A percentile compares a stretch with the other conserved stretches of the same genome.
These are phyloP conservation scores for Paratrypauchen microcephalus DNA, from an alignment of 2,797 vertebrate species.

Conservation along the genomic window DNA sequence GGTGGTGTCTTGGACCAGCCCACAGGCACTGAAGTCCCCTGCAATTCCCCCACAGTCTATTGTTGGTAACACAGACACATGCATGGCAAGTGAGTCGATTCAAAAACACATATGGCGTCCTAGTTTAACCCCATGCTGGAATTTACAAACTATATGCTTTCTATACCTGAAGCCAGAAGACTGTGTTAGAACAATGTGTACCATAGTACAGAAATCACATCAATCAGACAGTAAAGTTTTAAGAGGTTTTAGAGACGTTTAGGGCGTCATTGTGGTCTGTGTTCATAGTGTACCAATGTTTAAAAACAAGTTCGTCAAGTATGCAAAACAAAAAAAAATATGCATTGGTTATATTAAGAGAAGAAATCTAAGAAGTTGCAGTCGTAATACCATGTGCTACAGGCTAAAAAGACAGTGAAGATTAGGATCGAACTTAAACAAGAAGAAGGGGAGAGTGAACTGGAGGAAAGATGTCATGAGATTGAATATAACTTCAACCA, in stretches of 20 bases:
- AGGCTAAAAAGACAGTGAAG: constrained; percentile 40
- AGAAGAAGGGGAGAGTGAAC: constrained; percentile 14
- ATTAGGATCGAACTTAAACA: constrained; percentile 55
- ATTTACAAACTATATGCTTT: constrained; percentile 53
- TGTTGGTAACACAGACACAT: constrained; percentile 75
- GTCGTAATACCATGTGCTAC: constrained; percentile 45
- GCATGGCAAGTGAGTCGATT: constrained; percentile 28
- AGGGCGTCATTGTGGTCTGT: constrained; percentile 69
- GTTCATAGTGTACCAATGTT: constrained; percentile 58
- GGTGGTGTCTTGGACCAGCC: constrained; percentile 80
- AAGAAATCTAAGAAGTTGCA: constrained; percentile 35
- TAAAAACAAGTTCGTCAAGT: constrained; percentile 77
- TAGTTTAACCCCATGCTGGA: constrained; percentile 72
- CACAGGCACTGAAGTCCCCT: constrained; percentile 79
- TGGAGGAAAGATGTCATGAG: constrained; percentile 33
- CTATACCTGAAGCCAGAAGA: constrained; percentile 21
- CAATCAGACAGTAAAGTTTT: constrained; percentile 20
- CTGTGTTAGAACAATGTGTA: constrained; percentile 12
- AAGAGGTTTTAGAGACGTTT: constrained; percentile 32
- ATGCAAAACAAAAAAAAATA: constrained; percentile 72
- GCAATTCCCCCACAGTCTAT: constrained; percentile 78
- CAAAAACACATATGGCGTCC: constrained; percentile 70
- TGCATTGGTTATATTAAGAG: constrained; percentile 68
- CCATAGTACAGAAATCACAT: constrained; percentile 22
- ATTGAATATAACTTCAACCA: constrained; percentile 35